phyloP scores from a whole-genome alignment of 2,888 invertebrate genomes.

The Panzeria rudis region DNA sequence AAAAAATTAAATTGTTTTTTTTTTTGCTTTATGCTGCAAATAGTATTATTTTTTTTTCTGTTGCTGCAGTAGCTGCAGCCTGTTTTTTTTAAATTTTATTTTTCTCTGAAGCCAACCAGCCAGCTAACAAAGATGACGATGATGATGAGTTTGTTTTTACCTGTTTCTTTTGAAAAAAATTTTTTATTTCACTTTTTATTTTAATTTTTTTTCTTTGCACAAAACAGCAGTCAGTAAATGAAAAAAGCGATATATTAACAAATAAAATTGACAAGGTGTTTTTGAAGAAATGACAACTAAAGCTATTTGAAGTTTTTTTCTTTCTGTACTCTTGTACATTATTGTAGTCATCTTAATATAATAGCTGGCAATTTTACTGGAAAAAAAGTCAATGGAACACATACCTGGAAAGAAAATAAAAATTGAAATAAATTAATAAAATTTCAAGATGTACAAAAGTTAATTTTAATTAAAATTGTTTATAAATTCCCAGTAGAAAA shows the following conservation, averaged over 20 bases:
- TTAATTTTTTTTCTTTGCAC: slow-evolving; percentile 34
- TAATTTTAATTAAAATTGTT: neutral
- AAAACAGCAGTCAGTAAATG: slow-evolving; percentile 5
- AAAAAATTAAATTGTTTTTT: slow-evolving; percentile 23
- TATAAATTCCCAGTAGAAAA: neutral
- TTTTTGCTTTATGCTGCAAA: slow-evolving; percentile 13
- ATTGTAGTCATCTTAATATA: neutral
- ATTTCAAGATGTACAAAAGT: slow-evolving; percentile 18
- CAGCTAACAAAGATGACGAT: slow-evolving; percentile 42
- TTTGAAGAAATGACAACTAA: slow-evolving; percentile 61
- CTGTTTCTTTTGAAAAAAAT: slow-evolving; percentile 37
- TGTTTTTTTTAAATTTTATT: slow-evolving; percentile 28
- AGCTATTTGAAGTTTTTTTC: slow-evolving; percentile 24
- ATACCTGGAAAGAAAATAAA: slow-evolving; percentile 62
- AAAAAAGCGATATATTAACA: slow-evolving; percentile 30
- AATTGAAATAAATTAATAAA: slow-evolving; percentile 12
- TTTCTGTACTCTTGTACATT: neutral
- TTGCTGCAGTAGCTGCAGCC: slow-evolving; percentile 48
- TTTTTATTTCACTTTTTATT: slow-evolving; percentile 6
- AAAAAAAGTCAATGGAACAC: slow-evolving; percentile 3
- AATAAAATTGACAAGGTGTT: slow-evolving; percentile 68
- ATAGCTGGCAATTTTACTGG: slow-evolving; percentile 4
- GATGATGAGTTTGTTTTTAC: slow-evolving; percentile 50
- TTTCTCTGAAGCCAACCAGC: slow-evolving; percentile 27
- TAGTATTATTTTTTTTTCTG: slow-evolving; percentile 12